These are phyloP conservation scores for Pyrocephalus nanus DNA, from an alignment of 2,797 vertebrate species.

Conservation along the genomic window DNA sequence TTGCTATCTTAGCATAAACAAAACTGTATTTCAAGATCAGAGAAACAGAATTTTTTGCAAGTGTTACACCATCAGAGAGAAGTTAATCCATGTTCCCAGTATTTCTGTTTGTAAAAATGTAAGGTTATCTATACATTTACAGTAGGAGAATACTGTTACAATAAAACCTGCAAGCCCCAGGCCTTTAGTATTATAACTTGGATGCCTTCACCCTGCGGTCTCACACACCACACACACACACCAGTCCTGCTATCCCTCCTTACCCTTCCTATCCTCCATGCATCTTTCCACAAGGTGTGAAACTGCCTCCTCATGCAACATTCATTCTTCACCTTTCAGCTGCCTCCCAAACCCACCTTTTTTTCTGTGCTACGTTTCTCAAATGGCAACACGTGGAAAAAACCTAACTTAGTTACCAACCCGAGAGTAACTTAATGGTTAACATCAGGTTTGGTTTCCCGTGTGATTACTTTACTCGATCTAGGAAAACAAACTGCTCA, in stretches of 20 bases:
- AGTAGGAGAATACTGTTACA: neutral
- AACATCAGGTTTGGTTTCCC: neutral
- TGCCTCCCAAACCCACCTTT: neutral
- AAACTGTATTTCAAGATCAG: neutral
- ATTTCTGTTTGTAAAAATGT: neutral
- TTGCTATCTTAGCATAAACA: neutral
- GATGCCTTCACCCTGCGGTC: neutral
- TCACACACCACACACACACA: neutral
- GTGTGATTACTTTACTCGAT: neutral
- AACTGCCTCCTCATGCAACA: neutral
- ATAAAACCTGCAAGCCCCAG: neutral
- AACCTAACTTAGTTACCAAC: neutral
- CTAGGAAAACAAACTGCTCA: neutral
- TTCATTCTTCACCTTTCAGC: neutral
- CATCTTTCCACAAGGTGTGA: neutral
- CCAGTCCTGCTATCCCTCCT: neutral
- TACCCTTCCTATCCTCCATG: neutral
- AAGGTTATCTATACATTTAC: accelerated
- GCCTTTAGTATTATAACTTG: neutral
- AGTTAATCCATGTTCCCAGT: neutral
- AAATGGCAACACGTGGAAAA: neutral
- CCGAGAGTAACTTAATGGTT: neutral
- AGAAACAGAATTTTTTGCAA: neutral
- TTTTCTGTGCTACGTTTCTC: neutral
- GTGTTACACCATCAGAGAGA: neutral